Evolutionary conservation across 2,113 vertebrate species (phyloP), one percentile per base, ranked within the genome.

Genomic region (Oryzias curvinotus): DNA sequence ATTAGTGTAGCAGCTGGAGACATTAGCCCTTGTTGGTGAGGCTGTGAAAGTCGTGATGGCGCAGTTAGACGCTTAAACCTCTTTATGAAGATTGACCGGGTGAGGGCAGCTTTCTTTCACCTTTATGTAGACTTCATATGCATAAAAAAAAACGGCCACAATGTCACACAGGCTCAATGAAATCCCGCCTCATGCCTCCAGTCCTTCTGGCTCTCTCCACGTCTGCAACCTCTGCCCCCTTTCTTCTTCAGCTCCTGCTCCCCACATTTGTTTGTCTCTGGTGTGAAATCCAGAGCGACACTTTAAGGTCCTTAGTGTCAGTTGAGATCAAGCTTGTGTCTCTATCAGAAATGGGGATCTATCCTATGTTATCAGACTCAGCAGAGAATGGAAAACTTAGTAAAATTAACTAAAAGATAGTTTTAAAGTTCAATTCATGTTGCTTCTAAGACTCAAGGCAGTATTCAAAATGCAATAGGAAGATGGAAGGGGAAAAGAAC

Each of bases 281-380:
- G 66, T 85, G 87, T 89, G 81, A 89, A 90, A 90, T 90, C 81
- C 74, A 57, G 70, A 82, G 83, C 81, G 84, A 87, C 88, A 84
- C 62, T 79, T 82, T 79, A 81, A 82, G 82, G 81, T 82, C 73
- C 67, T 89, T 86, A 87, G 83, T 23, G 85, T 87, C 86, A 85
- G 75, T 75, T 63, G 64, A 21, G 64, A 86, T 88, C 79, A 88
- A 53, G 75, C 42, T 58, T 68, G 67, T 28, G 26, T 86, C 87
- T 88, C 82, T 85, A 88, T 89, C 77, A 65, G 58, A 46, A 58
- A 48, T 17, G 2, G 45, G 50, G 53, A 25, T 41, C 41, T 62
- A 68, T 53, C 8, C 36, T 5, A 28, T 57, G 62, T 26, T 57
- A 61, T 65, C 58, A 67, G 68, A 77, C 21, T 0, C 3, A 7